Percentiles rank a stretch among this genome's conserved stretches.
These are phyloP conservation scores for Diabrotica balteata DNA, from an alignment of 2,888 invertebrate species.

Conservation along the genomic window DNA sequence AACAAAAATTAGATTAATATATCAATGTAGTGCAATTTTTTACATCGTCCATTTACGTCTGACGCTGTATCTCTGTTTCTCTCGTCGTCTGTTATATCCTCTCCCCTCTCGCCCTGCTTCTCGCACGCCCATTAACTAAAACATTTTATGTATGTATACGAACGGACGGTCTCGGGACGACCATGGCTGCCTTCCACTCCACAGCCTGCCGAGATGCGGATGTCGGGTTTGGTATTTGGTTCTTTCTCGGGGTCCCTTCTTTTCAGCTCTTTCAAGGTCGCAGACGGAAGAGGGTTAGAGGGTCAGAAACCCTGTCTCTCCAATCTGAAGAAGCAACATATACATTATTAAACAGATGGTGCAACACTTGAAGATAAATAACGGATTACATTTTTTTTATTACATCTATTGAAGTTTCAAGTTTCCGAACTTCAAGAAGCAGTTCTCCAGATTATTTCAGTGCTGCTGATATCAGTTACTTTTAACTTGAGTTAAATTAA, in stretches of 20 bases:
- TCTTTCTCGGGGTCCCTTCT: slow-evolving; percentile 4
- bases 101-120: not conserved
- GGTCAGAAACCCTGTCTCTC: not conserved
- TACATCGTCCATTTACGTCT: not conserved
- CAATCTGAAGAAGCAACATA: not conserved
- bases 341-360: no score
- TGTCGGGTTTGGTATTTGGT: slow-evolving; percentile 52
- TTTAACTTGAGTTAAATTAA: no score
- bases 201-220: slow-evolving; percentile 25
- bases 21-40: slow-evolving; percentile 6
- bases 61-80: slow-evolving; percentile 7
- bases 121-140: slow-evolving; percentile 6
- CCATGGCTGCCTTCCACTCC: not conserved
- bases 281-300: not conserved
- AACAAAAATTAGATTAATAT: no score
- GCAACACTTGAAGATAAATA: no score
- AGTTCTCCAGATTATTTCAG: no score
- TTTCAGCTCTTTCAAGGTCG: slow-evolving; percentile 8
- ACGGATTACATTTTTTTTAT: no score
- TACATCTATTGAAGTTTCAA: no score
- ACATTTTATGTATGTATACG: slow-evolving; percentile 9
- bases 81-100: slow-evolving; percentile 7
- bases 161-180: not conserved
- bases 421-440: no score
- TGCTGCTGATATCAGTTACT: no score